Base-by-base conservation (phyloP, 92 coral and sea anemone genomes). In the Muricea muricata region DNA sequence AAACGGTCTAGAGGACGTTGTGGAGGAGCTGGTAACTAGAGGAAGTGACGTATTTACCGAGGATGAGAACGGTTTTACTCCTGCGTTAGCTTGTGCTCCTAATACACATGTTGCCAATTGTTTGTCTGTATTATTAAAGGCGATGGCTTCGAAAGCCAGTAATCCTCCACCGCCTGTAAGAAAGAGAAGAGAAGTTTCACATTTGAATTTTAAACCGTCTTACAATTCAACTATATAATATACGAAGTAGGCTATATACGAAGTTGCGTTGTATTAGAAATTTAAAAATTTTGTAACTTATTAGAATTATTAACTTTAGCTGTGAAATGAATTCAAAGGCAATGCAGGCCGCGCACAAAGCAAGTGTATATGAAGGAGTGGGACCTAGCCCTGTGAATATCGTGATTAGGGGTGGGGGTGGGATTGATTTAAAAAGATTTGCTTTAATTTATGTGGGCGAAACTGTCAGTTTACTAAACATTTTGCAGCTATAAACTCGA, bases 81-180 rank as follows among this genome's bases (percentile, higher is more conserved):
- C 99, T 8, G 99, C 99, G 0, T 88, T 96, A 65, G 91, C 99
- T 30, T 96, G 99, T 80, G 99, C 99, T 21, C 97, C 99, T 58
- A 93, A 92, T 81, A 88, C 94, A 66, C 94, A 90, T 84, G 99
- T 96, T 2, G 99, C 99, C 56, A 96, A 92, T 80, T 96, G 99
- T 73, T 79, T 96, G 47, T 89, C 94, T 21, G 91, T 93, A 24
- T 86, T 96, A 54, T 93, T 96, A 65, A 93, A 88, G 21, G 97
- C 98, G 77, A 96, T 96, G 99, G 85, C 92, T 34, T 94, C 84
- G 24, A 85, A 79, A 41, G 78, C 75, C 41, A 87, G 73, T 14
- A 56, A 37, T 23, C 83, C 71, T 0, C n/a, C 25, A 32, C 9
- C 33, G 47, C 24, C 81, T 46, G 25, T 37, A 7, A 56, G n/a